These are phyloP conservation scores for Drosophila jambulina DNA, from an alignment of 1,140 invertebrate species.

Conservation along the genomic window DNA sequence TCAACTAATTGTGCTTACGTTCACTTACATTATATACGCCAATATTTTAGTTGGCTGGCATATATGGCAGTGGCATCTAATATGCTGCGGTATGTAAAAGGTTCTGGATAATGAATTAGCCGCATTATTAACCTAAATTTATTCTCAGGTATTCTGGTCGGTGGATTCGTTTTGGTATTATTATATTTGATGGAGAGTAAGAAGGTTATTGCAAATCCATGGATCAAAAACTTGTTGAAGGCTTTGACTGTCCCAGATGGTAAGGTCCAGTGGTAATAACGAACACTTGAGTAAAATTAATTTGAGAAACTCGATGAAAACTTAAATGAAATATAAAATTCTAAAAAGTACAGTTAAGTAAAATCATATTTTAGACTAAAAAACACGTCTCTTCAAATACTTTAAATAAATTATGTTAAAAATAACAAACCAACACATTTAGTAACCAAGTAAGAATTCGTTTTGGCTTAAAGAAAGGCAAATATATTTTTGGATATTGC, in stretches of 20 bases:
- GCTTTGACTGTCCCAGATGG: background rate
- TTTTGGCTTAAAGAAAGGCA: no score
- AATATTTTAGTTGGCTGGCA: background rate
- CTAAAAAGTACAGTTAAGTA: no score
- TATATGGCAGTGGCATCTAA: background rate
- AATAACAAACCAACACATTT: no score
- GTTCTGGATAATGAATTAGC: background rate
- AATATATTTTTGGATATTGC: no score
- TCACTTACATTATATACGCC: constrained; percentile 3
- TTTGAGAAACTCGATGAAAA: background rate
- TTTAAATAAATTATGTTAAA: no score
- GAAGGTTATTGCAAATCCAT: background rate
- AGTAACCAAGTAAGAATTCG: no score
- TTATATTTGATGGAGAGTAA: background rate
- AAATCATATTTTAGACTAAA: no score
- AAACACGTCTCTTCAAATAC: no score
- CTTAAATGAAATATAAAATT: background rate
- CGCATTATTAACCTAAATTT: background rate
- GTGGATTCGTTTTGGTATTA: background rate
- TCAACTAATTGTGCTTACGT: constrained; percentile 4
- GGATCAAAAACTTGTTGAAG: background rate
- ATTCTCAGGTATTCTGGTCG: background rate
- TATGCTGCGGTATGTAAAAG: background rate
- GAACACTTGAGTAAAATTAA: background rate
- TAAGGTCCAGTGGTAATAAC: background rate